A percentile compares a stretch with the other conserved stretches of the same genome.
Evolutionary conservation across 2,113 vertebrate genomes (phyloP).

Genomic region (Ictalurus furcatus): DNA sequence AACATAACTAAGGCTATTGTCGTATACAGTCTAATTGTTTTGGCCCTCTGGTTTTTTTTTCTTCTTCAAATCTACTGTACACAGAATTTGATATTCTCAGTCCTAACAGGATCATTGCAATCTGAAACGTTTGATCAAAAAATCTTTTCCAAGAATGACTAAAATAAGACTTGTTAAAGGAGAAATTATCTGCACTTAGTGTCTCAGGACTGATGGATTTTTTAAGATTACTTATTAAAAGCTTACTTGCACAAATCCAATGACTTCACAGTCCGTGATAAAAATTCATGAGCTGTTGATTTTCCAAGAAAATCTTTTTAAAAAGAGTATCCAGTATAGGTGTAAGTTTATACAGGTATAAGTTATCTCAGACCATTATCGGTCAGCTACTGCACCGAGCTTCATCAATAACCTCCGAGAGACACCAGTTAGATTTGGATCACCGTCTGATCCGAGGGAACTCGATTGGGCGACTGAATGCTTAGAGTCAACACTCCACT

Average conservation of each 20-base stretch:
- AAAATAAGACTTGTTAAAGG: neutral
- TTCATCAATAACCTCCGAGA: no score
- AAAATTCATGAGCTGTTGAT: neutral
- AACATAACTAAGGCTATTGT: constrained; percentile 57
- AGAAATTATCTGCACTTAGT: neutral
- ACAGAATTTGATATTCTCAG: constrained; percentile 64
- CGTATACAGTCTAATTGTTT: constrained; percentile 57
- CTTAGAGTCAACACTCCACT: no score
- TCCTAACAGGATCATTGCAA: constrained; percentile 25
- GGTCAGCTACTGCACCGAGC: no score
- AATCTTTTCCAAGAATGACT: neutral
- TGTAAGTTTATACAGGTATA: no score
- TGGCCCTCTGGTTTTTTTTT: constrained; percentile 54
- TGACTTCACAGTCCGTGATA: neutral
- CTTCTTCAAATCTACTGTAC: constrained; percentile 51
- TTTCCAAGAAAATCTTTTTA: neutral
- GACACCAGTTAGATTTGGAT: no score
- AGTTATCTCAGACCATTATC: no score
- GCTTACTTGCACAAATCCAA: neutral
- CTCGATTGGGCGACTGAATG: no score
- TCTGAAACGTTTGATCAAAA: constrained; percentile 29
- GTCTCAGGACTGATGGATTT: neutral
- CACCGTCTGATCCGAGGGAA: no score
- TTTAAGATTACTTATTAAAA: no score
- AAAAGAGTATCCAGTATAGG: no score